phyloP scores from a whole-genome alignment of 2,113 vertebrate genomes.

The Apeltes quadracus region DNA sequence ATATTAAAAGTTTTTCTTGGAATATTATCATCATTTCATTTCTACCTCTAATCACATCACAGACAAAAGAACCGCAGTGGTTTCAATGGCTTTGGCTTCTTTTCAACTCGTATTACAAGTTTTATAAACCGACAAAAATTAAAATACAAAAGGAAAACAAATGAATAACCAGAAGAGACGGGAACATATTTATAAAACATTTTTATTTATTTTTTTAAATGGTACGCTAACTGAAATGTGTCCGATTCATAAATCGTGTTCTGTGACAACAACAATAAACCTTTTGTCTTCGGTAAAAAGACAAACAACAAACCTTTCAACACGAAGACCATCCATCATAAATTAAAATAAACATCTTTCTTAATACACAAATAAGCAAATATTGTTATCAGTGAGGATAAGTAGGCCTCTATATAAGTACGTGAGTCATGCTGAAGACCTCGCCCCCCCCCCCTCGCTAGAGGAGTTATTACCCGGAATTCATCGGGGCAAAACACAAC shows the following conservation, averaged over 20 bases:
- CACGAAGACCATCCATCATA: constrained; percentile 70
- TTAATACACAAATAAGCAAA: constrained; percentile 71
- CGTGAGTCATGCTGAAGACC: constrained; percentile 62
- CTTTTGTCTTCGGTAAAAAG: constrained; percentile 62
- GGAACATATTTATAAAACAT: constrained; percentile 66
- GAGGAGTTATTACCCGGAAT: too few relatives aligned
- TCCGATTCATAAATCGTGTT: constrained; percentile 69
- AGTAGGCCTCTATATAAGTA: constrained; percentile 67
- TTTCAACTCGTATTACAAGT: neutral
- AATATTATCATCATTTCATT: too few relatives aligned
- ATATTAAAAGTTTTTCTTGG: too few relatives aligned
- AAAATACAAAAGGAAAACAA: neutral
- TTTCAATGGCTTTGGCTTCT: neutral
- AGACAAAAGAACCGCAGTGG: neutral
- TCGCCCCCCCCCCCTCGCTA: too few relatives aligned
- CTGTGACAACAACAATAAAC: constrained; percentile 61
- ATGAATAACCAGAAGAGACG: constrained; percentile 25
- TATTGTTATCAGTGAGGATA: constrained; percentile 68
- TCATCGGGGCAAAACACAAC: neutral
- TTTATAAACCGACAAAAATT: neutral
- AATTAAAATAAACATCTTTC: constrained; percentile 68
- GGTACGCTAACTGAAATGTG: constrained; percentile 77
- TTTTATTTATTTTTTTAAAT: constrained; percentile 71
- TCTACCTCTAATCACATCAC: too few relatives aligned
- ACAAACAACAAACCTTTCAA: constrained; percentile 58